These are phyloP conservation scores for Conistra vaccinii DNA, from an alignment of 2,888 invertebrate genomes.

Conservation along the genomic window DNA sequence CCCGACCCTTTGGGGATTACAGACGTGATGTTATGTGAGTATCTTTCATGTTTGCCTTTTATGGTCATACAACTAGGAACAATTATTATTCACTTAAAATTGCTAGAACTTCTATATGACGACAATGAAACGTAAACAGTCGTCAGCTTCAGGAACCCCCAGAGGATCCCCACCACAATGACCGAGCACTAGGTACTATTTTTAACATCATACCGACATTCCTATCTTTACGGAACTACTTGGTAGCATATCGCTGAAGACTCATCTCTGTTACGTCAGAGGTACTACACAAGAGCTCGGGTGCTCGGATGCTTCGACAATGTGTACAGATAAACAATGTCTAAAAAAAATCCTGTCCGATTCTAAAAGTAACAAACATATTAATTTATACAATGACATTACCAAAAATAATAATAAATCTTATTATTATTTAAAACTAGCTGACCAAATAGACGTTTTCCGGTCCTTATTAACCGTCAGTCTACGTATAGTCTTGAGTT, in stretches of 20 bases:
- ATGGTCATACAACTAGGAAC: slow-evolving; percentile 12
- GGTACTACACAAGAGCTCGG: not conserved
- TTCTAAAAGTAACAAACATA: not conserved
- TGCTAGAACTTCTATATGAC: slow-evolving; percentile 26
- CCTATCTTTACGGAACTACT: slow-evolving; percentile 32
- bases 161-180: slow-evolving; percentile 1
- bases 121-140: slow-evolving; percentile 1
- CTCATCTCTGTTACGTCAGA: slow-evolving; percentile 16
- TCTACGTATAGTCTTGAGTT: too few species aligned
- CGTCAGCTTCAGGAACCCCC: slow-evolving; percentile 36
- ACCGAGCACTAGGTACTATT: not conserved
- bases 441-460: not conserved
- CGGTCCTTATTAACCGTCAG: not conserved
- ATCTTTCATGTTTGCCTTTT: not conserved
- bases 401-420: not conserved
- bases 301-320: not conserved
- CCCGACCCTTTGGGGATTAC: too few species aligned
- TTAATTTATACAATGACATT: not conserved
- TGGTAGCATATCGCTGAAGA: slow-evolving; percentile 18
- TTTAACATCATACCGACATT: slow-evolving; percentile 29
- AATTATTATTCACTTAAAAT: slow-evolving; percentile 41
- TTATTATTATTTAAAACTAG: not conserved
- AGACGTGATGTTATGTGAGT: not conserved
- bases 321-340: not conserved
- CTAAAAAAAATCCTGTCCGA: not conserved